phyloP scores from a whole-genome alignment of 2,113 vertebrate genomes.

The Oxygymnocypris stewartii region DNA sequence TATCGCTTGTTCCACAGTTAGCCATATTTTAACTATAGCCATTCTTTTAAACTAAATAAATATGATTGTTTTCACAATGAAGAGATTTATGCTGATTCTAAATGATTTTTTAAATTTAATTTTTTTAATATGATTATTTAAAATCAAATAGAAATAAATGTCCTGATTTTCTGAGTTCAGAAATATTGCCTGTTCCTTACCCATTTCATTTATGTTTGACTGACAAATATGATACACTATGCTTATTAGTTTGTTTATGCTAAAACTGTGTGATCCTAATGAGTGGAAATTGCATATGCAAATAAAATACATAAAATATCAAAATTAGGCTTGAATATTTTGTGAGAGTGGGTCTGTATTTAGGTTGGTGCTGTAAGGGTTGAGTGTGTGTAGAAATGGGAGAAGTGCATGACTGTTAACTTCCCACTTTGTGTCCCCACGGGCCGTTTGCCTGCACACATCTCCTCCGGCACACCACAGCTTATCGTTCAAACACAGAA shows the following conservation, averaged over 20 bases:
- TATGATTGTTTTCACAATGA: neutral
- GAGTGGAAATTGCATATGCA: neutral
- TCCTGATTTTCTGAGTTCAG: neutral
- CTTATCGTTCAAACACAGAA: conserved; percentile 29
- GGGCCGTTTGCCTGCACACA: neutral
- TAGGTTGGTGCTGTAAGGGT: neutral
- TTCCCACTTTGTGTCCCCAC: neutral
- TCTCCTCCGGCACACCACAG: neutral
- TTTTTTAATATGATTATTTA: neutral
- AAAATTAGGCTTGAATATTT: neutral
- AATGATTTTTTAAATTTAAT: neutral
- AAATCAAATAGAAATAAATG: neutral
- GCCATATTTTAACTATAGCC: no score
- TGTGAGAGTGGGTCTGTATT: neutral
- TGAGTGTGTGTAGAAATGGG: neutral
- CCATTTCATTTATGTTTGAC: neutral
- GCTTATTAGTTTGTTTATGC: neutral
- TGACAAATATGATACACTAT: neutral
- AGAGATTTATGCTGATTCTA: neutral
- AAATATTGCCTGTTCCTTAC: neutral
- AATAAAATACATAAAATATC: neutral
- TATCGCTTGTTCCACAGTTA: neutral
- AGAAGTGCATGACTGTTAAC: conserved; percentile 1
- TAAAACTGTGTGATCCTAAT: neutral
- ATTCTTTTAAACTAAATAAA: no score